These are phyloP conservation scores for Lytechinus variegatus DNA, from an alignment of 35 echinoderm and acorn worm species.

Conservation along the genomic window DNA sequence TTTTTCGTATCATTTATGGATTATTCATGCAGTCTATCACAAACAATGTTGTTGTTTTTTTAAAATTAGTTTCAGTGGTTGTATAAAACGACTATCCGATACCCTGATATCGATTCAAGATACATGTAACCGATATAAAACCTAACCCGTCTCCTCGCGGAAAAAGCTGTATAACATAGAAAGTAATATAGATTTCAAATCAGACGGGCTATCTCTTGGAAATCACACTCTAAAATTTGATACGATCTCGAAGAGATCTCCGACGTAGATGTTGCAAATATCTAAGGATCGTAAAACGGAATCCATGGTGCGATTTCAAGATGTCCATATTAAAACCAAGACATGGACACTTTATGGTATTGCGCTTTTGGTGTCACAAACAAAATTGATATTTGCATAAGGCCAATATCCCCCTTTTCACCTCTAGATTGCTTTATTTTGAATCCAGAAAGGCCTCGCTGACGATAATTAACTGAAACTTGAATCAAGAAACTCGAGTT, in stretches of 20 bases:
- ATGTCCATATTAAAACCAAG: neutral
- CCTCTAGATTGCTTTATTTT: neutral
- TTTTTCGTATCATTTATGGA: neutral
- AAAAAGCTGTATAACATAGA: neutral
- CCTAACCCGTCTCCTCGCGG: neutral
- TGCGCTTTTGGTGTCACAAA: neutral
- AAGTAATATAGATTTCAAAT: neutral
- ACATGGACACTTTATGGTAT: neutral
- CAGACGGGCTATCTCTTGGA: neutral
- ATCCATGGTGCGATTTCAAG: neutral
- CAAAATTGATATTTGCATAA: neutral
- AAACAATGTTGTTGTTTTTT: neutral
- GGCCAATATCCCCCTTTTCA: neutral
- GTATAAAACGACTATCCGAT: neutral
- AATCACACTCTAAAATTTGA: neutral
- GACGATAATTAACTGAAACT: slow-evolving; percentile 13
- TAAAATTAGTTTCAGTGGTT: neutral
- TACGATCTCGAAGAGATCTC: neutral
- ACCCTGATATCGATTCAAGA: neutral
- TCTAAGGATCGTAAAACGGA: neutral
- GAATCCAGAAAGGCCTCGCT: neutral
- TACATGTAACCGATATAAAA: neutral
- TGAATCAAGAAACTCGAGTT: neutral
- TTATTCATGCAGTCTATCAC: neutral
- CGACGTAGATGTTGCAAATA: neutral